These are phyloP conservation scores for Anorthoa munda DNA, from an alignment of 2,888 invertebrate species.

Conservation along the genomic window DNA sequence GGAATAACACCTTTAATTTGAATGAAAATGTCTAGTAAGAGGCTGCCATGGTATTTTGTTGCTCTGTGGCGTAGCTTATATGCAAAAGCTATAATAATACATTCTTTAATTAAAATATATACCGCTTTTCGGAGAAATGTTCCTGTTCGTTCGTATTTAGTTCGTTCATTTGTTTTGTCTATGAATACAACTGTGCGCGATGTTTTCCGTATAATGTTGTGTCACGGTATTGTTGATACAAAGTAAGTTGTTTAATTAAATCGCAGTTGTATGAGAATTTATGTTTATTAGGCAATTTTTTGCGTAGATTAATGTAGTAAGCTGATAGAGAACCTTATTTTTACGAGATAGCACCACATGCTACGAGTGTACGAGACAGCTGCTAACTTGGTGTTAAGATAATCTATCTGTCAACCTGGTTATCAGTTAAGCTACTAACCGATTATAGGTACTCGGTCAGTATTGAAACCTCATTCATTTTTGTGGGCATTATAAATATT, in stretches of 20 bases:
- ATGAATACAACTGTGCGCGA: conserved; percentile 20
- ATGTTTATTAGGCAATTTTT: not conserved
- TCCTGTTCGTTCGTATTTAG: conserved; percentile 33
- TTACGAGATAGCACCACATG: too few relatives aligned
- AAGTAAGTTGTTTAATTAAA: conserved; percentile 39
- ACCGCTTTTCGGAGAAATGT: conserved; percentile 51
- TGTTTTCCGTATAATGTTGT: conserved; percentile 34
- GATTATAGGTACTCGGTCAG: too few relatives aligned
- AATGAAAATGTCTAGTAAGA: too few relatives aligned
- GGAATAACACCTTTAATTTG: too few relatives aligned
- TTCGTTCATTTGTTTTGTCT: conserved; percentile 53
- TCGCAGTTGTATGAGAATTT: conserved; percentile 5
- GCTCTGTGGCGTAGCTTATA: conserved; percentile 14
- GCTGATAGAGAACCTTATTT: not conserved
- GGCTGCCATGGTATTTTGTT: not conserved
- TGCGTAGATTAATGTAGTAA: not conserved
- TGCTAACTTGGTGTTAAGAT: too few relatives aligned
- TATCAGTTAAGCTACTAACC: too few relatives aligned
- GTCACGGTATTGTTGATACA: conserved; percentile 12
- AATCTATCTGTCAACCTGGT: too few relatives aligned
- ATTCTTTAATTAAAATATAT: conserved; percentile 61
- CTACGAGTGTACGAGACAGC: too few relatives aligned
- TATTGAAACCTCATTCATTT: too few relatives aligned
- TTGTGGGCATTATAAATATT: too few relatives aligned
- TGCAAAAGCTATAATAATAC: conserved; percentile 32